Base-by-base conservation (phyloP, 2,888 invertebrate species). In the Ennomos fuscantarius region DNA sequence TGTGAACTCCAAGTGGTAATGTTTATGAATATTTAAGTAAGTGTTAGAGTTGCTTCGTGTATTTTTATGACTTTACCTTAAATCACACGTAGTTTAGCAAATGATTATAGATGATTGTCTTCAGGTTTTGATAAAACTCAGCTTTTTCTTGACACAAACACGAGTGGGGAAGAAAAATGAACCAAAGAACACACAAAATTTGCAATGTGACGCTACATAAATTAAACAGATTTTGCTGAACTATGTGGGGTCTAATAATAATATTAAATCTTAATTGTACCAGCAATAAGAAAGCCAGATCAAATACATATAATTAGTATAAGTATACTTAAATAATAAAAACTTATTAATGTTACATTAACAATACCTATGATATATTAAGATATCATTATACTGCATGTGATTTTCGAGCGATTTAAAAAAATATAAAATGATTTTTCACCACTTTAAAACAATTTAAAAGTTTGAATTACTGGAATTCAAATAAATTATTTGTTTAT, bases 291-390 rank as follows among this genome's bases (percentile, higher is more conserved):
- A 48, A 66, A 73, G 86, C 88, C 90, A 68, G 79, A 81, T 87
- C 62, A 54, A 89, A 89, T 67, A 91, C 92, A 92, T 92, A 92
- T 92, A 91, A 90, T 73, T 90, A 90, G 84, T 33, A 39, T 87
- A 87, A 84, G 84, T 67, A 77, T 47, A 51, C 34, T 43, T 32
- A 12, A 49, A 49, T 11, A 43, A 11, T 36, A 12, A 24, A 2
- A 24, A 32, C 33, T 43, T 43, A 49, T 51, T 43, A 42, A 10
- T 35, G 15, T 55, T 54, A 24, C 45, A 60, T 46, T 24, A 24
- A 55, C 39, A 35, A n/a, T 39, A 24, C 24, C 24, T 2, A 15
- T 15, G 15, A 15, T 13, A 11, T 40, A 51, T 36, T 33, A 42
- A 48, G 37, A 32, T 24, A 47, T 49, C 45, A 52, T 46, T 34